A percentile compares a stretch with the other conserved stretches of the same genome.
Conservation (phyloP, 2,113 vertebrate species). For the Tachuris rubrigastra region DNA sequence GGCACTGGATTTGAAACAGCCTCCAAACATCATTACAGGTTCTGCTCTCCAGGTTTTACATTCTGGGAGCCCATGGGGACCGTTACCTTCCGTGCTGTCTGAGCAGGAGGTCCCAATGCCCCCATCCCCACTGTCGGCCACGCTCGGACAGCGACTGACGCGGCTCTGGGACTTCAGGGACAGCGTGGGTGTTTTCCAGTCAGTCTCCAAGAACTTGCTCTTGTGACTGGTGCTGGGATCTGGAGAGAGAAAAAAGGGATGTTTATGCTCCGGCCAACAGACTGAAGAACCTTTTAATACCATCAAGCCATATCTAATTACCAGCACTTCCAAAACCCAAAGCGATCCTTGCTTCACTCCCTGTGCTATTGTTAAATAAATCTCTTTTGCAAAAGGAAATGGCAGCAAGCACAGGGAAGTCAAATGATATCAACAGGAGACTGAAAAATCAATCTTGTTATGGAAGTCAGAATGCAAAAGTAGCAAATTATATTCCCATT, state of each 20-base stretch:
- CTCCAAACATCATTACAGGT: accelerated
- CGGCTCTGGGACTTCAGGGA: constrained; percentile 83
- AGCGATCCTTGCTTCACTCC: neutral
- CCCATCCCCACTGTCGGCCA: constrained; percentile 79
- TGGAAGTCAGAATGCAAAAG: neutral
- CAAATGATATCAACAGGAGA: neutral
- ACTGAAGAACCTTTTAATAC: neutral
- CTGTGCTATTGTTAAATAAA: accelerated
- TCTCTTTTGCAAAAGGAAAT: neutral
- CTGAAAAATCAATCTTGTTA: neutral
- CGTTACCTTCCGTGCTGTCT: constrained; percentile 86
- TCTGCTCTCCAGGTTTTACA: neutral
- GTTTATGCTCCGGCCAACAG: neutral
- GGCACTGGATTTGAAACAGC: accelerated
- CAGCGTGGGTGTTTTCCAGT: constrained; percentile 86
- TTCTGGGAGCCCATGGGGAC: neutral
- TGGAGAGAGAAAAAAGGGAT: neutral
- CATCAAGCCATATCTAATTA: neutral
- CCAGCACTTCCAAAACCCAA: neutral
- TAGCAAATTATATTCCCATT: neutral
- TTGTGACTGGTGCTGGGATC: constrained; percentile 34
- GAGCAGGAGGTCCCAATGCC: constrained; percentile 83
- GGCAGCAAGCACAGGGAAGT: neutral
- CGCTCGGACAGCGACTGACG: constrained; percentile 76
- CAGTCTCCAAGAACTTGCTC: constrained; percentile 71